Percentiles rank a stretch among this genome's conserved stretches.
Evolutionary conservation across 37 sponge, comb jelly and placozoan species (phyloP).

Genomic region (Eunapius fragilis): DNA sequence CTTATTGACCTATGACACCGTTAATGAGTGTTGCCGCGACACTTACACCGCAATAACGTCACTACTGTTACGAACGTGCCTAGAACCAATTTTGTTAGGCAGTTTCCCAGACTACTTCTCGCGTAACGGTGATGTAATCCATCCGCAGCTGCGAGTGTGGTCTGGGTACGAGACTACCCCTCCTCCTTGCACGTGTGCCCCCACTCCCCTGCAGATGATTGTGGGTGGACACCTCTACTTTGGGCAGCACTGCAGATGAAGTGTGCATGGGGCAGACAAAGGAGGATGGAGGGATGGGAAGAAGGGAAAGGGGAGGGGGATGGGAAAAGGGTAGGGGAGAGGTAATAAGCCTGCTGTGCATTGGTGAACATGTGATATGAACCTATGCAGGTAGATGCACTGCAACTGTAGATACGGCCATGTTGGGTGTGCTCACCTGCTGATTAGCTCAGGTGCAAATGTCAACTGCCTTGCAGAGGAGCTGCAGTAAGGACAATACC

Average conservation of each 20-base stretch:
- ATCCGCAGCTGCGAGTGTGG: too few relatives aligned
- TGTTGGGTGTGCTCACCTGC: constrained; percentile 21
- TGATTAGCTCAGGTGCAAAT: constrained; percentile 26
- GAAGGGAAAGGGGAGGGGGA: not conserved
- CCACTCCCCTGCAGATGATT: not conserved
- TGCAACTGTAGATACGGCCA: constrained; percentile 56
- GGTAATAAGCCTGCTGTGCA: not conserved
- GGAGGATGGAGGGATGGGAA: not conserved
- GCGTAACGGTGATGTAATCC: too few relatives aligned
- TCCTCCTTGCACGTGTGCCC: not conserved
- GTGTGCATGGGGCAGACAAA: not conserved
- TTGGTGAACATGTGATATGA: not conserved
- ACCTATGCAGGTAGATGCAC: constrained; percentile 27
- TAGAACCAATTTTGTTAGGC: too few relatives aligned
- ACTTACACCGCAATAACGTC: too few relatives aligned
- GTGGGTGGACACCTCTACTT: constrained; percentile 53
- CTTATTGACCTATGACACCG: too few relatives aligned
- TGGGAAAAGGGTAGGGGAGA: not conserved
- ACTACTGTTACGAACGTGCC: too few relatives aligned
- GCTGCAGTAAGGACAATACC: constrained; percentile 25
- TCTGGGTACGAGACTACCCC: too few relatives aligned
- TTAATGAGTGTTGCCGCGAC: too few relatives aligned
- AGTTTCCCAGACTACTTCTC: too few relatives aligned
- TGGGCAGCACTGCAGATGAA: constrained; percentile 76
- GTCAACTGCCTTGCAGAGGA: constrained; percentile 29